A percentile compares a stretch with the other conserved stretches of the same genome.
Evolutionary conservation across 2,113 vertebrate genomes (phyloP).

Genomic region (Oreocharis arfaki): DNA sequence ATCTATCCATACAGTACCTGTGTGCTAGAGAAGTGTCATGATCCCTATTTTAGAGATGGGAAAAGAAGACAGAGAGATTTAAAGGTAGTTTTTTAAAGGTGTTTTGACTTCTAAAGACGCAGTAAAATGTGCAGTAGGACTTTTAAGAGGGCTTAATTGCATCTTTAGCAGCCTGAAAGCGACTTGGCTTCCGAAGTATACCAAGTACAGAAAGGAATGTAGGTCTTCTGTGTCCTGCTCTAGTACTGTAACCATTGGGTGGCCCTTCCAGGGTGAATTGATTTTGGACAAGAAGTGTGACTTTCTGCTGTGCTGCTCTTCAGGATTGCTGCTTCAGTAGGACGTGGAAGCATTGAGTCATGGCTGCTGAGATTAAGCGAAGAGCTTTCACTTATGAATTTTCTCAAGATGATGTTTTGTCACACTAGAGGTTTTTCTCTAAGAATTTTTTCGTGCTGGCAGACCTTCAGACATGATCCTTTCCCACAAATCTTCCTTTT

Average conservation of each 20-base stretch:
- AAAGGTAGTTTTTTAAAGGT: conserved; percentile 49
- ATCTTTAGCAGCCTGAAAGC: conserved; percentile 15
- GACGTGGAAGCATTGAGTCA: not conserved
- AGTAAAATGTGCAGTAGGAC: conserved; percentile 42
- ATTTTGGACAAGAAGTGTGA: not conserved
- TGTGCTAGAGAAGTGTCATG: conserved; percentile 41
- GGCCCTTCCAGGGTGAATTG: not conserved
- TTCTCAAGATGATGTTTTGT: not conserved
- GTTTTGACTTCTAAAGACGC: conserved; percentile 58
- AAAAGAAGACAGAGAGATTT: conserved; percentile 41
- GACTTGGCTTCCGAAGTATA: not conserved
- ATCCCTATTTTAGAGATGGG: conserved; percentile 44
- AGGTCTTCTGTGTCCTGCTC: conserved; percentile 3
- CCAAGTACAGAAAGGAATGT: not conserved
- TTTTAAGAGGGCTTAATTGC: conserved; percentile 53
- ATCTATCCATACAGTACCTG: not conserved
- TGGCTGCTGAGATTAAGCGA: not conserved
- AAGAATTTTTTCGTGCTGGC: not conserved
- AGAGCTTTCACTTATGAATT: not conserved
- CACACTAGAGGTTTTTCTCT: not conserved
- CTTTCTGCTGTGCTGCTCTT: not conserved
- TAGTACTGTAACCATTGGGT: not conserved
- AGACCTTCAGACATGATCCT: not conserved
- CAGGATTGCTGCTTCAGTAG: not conserved
- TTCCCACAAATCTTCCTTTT: not conserved